phyloP scores from a whole-genome alignment of 2,888 invertebrate genomes.

The Carabus problematicus region DNA sequence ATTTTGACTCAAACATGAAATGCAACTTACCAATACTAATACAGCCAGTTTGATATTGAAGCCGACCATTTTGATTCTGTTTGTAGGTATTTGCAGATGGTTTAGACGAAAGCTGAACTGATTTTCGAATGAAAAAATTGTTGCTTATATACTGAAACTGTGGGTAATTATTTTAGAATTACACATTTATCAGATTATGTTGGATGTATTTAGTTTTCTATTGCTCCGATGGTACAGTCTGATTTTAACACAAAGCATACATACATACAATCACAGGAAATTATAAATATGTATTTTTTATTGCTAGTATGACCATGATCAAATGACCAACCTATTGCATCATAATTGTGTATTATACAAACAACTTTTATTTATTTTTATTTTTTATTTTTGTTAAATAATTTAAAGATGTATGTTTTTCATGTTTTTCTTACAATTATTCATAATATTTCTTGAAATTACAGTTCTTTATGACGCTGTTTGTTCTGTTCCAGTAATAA shows the following conservation, averaged over 20 bases:
- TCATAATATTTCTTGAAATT: too few species aligned
- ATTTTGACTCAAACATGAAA: constrained; percentile 2
- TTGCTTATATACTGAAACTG: background rate
- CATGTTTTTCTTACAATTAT: too few species aligned
- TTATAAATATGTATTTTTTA: too few species aligned
- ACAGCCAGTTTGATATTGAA: background rate
- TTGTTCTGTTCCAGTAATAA: too few species aligned
- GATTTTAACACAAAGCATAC: too few species aligned
- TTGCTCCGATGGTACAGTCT: background rate
- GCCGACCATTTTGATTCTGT: constrained; percentile 2
- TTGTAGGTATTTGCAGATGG: background rate
- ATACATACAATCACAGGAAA: too few species aligned
- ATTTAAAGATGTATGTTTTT: too few species aligned
- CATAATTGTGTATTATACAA: background rate
- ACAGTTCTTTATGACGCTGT: too few species aligned
- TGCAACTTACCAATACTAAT: constrained; percentile 13
- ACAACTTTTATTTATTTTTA: background rate
- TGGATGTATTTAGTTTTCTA: background rate
- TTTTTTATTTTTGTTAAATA: background rate
- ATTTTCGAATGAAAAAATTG: background rate
- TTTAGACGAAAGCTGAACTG: background rate
- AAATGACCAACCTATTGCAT: too few species aligned
- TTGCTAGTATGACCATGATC: too few species aligned
- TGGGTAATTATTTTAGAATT: background rate
- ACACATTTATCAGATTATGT: too few species aligned